phyloP scores from a whole-genome alignment of 2,888 invertebrate genomes.

The Anoplius nigerrimus region DNA sequence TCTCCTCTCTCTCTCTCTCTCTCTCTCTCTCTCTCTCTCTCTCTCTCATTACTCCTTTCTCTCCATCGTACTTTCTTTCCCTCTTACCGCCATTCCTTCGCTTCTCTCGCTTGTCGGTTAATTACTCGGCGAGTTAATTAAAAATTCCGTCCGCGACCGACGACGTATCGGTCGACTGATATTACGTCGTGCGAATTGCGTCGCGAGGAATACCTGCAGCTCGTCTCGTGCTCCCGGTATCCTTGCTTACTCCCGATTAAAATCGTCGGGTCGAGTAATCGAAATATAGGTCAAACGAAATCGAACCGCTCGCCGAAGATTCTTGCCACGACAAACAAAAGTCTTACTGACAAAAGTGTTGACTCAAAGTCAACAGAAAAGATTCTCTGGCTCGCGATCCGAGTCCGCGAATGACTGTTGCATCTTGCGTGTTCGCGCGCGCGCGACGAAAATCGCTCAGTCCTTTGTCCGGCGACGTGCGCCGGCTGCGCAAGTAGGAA shows the following conservation, averaged over 20 bases:
- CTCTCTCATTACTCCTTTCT: neutral
- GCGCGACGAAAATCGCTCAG: slow-evolving; percentile 6
- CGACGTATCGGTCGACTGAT: neutral
- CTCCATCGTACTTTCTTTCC: neutral
- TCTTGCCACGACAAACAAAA: too few species aligned
- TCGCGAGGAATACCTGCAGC: too few species aligned
- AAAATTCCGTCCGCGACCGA: neutral
- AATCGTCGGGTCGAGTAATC: too few species aligned
- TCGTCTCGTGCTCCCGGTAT: too few species aligned
- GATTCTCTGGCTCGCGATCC: too few species aligned
- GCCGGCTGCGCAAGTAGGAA: too few species aligned
- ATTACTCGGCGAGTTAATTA: neutral
- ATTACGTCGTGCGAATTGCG: too few species aligned
- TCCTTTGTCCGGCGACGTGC: slow-evolving; percentile 29
- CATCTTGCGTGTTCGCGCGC: neutral
- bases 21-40: neutral
- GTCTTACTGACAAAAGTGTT: too few species aligned
- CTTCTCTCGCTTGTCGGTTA: neutral
- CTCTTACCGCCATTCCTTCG: neutral
- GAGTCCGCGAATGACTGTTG: neutral
- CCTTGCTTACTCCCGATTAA: too few species aligned
- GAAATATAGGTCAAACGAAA: too few species aligned
- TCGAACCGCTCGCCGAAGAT: too few species aligned
- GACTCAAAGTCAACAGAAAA: too few species aligned
- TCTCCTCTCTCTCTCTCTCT: neutral